These are phyloP conservation scores for Oscheius myriophilus DNA, from an alignment of 2,888 invertebrate genomes.

Conservation along the genomic window DNA sequence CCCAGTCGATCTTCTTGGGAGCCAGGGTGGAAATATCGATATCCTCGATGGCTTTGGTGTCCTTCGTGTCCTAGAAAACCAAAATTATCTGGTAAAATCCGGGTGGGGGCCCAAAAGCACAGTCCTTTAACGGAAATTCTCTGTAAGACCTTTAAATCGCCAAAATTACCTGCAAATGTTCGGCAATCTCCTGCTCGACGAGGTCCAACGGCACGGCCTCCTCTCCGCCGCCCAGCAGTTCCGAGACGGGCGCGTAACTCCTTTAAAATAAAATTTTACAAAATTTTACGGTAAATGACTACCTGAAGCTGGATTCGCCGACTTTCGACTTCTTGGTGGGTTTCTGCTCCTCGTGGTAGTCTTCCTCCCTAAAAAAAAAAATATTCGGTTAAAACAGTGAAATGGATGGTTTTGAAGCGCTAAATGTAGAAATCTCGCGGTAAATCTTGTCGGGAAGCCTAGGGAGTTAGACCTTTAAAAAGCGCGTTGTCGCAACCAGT, in stretches of 20 bases:
- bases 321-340: constrained; percentile 45
- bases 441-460: too few species aligned
- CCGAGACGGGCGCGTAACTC: constrained; percentile 44
- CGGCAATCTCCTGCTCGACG: constrained; percentile 45
- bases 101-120: neutral
- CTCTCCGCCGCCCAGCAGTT: constrained; percentile 32
- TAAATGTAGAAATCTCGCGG: too few species aligned
- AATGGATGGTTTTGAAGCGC: too few species aligned
- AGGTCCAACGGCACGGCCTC: constrained; percentile 32
- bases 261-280: constrained; percentile 4
- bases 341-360: constrained; percentile 41
- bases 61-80: constrained; percentile 46
- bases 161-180: constrained; percentile 40
- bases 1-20: constrained; percentile 57
- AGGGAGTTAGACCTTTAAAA: constrained; percentile 3
- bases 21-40: constrained; percentile 50
- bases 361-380: constrained; percentile 42
- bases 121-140: too few species aligned
- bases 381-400: neutral
- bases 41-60: constrained; percentile 46
- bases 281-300: constrained; percentile 14
- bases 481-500: too few species aligned
- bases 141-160: neutral
- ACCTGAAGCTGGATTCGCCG: constrained; percentile 36
- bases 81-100: constrained; percentile 1